Conservation (phyloP, 2,797 vertebrate genomes). For the Acropternis orthonyx region DNA sequence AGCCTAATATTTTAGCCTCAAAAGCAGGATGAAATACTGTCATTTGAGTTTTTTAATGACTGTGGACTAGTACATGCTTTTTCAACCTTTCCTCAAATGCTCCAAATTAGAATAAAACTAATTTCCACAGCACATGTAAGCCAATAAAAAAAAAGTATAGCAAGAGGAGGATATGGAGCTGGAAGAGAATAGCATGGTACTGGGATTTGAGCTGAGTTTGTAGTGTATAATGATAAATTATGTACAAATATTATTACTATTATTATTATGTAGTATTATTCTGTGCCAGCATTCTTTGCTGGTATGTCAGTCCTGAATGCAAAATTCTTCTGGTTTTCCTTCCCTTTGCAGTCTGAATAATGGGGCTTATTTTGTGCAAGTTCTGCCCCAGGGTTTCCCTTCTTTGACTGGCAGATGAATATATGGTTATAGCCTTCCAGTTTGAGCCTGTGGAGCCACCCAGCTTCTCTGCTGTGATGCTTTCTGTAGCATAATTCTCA, state of each 20-base stretch:
- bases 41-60: conserved; percentile 67
- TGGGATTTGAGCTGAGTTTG: conserved; percentile 26
- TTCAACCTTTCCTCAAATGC: conserved; percentile 59
- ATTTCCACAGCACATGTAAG: conserved; percentile 59
- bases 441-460: conserved; percentile 13
- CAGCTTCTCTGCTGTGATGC: conserved; percentile 40
- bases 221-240: conserved; percentile 56
- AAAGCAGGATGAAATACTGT: conserved; percentile 65
- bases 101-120: conserved; percentile 65
- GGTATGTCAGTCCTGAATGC: conserved; percentile 15
- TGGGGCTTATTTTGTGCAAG: conserved; percentile 37
- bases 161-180: conserved; percentile 35
- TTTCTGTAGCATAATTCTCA: conserved; percentile 13
- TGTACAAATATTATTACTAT: conserved; percentile 47
- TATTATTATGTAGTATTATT: conserved; percentile 40
- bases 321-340: conserved; percentile 32
- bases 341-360: conserved; percentile 28
- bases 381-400: conserved; percentile 51
- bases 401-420: conserved; percentile 47
- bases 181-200: conserved; percentile 37
- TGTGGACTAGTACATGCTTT: conserved; percentile 43
- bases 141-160: conserved; percentile 53
- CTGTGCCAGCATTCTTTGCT: not conserved
- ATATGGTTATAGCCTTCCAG: not conserved
- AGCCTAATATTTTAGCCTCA: conserved; percentile 55